phyloP scores from a whole-genome alignment of 2,888 invertebrate genomes.

The Melinaea marsaeus region DNA sequence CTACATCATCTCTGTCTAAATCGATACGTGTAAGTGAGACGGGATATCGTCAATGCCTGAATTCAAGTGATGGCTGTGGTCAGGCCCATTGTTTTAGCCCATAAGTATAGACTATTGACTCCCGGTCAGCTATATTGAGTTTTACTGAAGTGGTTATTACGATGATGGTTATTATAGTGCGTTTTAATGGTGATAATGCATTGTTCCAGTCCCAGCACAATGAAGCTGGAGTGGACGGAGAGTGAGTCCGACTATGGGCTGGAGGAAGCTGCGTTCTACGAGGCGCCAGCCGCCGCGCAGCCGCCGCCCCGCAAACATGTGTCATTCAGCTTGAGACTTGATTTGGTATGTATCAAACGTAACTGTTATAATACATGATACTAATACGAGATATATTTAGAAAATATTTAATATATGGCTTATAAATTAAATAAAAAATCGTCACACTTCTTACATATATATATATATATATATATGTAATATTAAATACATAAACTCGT shows the following conservation, averaged over 20 bases:
- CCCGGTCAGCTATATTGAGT: too few relatives aligned
- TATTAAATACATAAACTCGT: background rate
- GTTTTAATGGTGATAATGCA: conserved; percentile 10
- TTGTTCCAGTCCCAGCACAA: conserved; percentile 72
- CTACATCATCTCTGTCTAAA: conserved; percentile 23
- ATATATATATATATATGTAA: too few relatives aligned
- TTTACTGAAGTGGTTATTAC: too few relatives aligned
- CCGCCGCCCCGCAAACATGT: conserved; percentile 71
- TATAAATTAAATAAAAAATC: too few relatives aligned
- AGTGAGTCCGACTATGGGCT: conserved; percentile 81
- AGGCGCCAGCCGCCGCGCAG: conserved; percentile 72
- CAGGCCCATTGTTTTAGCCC: conserved; percentile 47
- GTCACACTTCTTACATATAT: too few relatives aligned
- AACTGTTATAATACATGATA: background rate
- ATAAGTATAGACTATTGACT: conserved; percentile 15
- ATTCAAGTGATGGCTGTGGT: conserved; percentile 50
- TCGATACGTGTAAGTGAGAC: conserved; percentile 20
- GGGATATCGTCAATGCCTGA: conserved; percentile 21
- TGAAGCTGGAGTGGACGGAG: conserved; percentile 80
- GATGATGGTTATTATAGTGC: too few relatives aligned
- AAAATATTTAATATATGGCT: background rate
- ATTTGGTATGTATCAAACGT: conserved; percentile 55
- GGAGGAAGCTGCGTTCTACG: conserved; percentile 85
- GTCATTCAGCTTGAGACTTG: conserved; percentile 69
- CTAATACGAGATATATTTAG: background rate